Percentiles rank a stretch among this genome's conserved stretches.
Conservation (phyloP, 2,113 vertebrate genomes). For the Phaethornis superciliosus region DNA sequence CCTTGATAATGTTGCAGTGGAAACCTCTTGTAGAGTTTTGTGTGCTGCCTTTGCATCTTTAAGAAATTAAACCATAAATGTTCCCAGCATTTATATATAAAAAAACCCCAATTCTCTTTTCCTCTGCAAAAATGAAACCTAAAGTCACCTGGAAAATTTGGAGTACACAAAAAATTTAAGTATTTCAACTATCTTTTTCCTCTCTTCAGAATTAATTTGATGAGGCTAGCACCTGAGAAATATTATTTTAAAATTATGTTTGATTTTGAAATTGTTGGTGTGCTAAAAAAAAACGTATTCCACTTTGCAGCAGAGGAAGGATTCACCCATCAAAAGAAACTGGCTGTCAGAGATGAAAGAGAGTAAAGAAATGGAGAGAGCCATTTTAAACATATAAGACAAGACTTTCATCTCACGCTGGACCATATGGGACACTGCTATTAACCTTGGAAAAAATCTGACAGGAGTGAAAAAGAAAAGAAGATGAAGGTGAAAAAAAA, state of each 20-base stretch:
- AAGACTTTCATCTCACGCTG: constrained; percentile 65
- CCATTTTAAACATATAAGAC: constrained; percentile 61
- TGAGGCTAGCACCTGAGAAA: background rate
- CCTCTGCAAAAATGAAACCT: background rate
- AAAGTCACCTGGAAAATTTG: background rate
- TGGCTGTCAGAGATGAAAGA: constrained; percentile 65
- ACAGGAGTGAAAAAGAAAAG: constrained; percentile 1
- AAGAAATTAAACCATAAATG: background rate
- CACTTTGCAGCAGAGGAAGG: background rate
- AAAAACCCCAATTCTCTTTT: background rate
- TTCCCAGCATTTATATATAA: background rate
- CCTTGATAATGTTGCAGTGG: constrained; percentile 12
- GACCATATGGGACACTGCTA: constrained; percentile 51
- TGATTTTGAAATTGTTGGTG: constrained; percentile 29
- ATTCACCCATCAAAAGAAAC: constrained; percentile 54
- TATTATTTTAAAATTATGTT: background rate
- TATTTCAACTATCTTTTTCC: background rate
- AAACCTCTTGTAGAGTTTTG: background rate
- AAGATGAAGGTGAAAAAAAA: background rate
- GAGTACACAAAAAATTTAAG: background rate
- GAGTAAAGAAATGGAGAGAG: constrained; percentile 40
- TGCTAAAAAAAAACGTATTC: constrained; percentile 24
- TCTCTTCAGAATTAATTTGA: background rate
- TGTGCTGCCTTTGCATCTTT: background rate
- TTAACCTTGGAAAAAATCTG: constrained; percentile 54